Evolutionary conservation across 1,140 invertebrate species (phyloP), one percentile per base, ranked within the genome.

Genomic region (Heterodera schachtii): DNA sequence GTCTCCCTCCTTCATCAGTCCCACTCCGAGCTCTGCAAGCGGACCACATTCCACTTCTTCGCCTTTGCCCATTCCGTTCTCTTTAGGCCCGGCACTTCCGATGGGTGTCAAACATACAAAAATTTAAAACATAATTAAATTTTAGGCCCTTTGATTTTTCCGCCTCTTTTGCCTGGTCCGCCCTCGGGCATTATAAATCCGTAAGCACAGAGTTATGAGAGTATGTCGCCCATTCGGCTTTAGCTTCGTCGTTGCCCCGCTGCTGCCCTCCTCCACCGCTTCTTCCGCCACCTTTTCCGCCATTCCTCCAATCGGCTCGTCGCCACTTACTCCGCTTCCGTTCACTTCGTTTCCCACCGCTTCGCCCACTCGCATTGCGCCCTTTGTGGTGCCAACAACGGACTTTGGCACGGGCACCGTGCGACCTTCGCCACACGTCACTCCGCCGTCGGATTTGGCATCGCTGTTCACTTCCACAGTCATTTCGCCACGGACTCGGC

Each of bases 401-500:
- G 57, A 64, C 57, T 64, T 64, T 64, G 57, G 57, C 57, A 64
- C 57, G 11, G 16, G 13, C 11, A 64, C 57, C 0, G 19, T 19
- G 4, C 57, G 57, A 4, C 57, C 57, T 19, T 13, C 57, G 19
- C 57, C 57, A 64, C 57, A 2, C 57, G 57, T 49, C 75, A 64
- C 80, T 13, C 66, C 21, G 31, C 41, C 16, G 31, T 1, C 31
- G 31, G 31, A 78, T 73, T 64, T 70, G 47, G n/a, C 69, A 75
- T 49, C 82, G 70, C 73, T 64, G 5, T 82, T 82, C 13, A 60
- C 76, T 64, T 49, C 75, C 52, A 76, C 75, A 13, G n/a, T 76
- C 9, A 76, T 67, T 76, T 41, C 75, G 75, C 21, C 75, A 46
- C 52, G 52, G 2, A 6, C 52, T 11, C 52, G 75, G 43, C 44